Conservation (phyloP, 1,140 invertebrate genomes). For the Monochamus saltuarius region DNA sequence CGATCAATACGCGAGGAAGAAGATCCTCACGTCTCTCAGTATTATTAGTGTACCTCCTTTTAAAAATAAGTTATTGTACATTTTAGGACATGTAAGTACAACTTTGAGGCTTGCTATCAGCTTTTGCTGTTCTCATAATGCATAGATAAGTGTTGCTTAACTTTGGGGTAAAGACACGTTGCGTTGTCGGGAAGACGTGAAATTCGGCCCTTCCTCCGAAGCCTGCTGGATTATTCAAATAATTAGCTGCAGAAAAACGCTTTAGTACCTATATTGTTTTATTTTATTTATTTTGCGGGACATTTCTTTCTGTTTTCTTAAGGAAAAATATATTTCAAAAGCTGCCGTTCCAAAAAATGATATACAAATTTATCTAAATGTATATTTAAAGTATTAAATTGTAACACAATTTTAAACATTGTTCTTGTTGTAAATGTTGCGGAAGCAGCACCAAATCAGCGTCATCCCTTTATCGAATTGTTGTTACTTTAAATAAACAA, state of each 20-base stretch:
- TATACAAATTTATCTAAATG: too few species aligned
- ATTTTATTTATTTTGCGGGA: neutral
- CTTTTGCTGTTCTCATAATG: neutral
- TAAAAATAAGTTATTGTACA: constrained; percentile 16
- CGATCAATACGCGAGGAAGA: constrained; percentile 25
- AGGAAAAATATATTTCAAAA: too few species aligned
- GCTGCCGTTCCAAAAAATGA: too few species aligned
- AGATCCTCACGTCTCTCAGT: constrained; percentile 24
- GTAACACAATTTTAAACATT: too few species aligned
- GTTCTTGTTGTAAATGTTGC: too few species aligned
- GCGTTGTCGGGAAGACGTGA: too few species aligned
- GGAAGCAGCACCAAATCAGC: too few species aligned
- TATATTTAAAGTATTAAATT: too few species aligned
- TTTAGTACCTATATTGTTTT: too few species aligned
- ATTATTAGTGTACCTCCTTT: constrained; percentile 21
- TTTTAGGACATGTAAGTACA: constrained; percentile 38
- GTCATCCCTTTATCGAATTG: neutral
- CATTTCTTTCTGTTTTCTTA: neutral
- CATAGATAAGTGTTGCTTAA: neutral
- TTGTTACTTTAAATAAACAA: neutral
- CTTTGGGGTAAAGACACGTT: neutral
- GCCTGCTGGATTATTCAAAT: neutral
- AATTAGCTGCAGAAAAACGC: neutral
- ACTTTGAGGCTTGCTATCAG: neutral
- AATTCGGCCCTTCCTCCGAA: neutral